Percentiles rank a stretch among this genome's conserved stretches.
These are phyloP conservation scores for Nasalis larvatus DNA, from an alignment of 2,113 vertebrate species.

Conservation along the genomic window DNA sequence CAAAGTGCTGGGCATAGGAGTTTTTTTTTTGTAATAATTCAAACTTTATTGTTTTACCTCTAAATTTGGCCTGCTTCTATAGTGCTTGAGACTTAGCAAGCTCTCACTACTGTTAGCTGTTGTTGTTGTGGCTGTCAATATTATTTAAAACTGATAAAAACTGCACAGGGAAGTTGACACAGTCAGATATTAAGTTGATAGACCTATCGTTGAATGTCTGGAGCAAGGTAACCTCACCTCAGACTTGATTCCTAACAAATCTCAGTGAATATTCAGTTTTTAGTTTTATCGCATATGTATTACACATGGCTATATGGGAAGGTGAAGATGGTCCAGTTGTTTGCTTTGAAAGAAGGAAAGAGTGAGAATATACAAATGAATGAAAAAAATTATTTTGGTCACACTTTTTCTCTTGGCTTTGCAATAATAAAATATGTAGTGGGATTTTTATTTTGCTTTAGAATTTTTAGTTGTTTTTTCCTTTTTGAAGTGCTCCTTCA, in stretches of 20 bases:
- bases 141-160: not conserved
- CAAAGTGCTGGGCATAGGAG: not conserved
- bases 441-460: constrained; percentile 31
- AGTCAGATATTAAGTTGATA: not conserved
- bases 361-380: not conserved
- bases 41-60: not conserved
- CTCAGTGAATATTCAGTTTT: not conserved
- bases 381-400: not conserved
- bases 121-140: not conserved
- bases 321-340: not conserved
- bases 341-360: constrained; percentile 18
- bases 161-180: not conserved
- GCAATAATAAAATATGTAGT: not conserved
- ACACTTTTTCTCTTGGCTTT: constrained; percentile 22
- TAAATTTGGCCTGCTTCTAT: not conserved
- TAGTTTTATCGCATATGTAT: not conserved
- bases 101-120: not conserved
- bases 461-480: constrained; percentile 45
- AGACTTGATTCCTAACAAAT: not conserved
- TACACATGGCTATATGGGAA: not conserved
- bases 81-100: not conserved
- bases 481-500: constrained; percentile 38
- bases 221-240: not conserved
- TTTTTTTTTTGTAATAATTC: not conserved
- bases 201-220: not conserved